Base-by-base conservation (phyloP, 1,140 invertebrate species). In the Schlechtendalia chinensis region DNA sequence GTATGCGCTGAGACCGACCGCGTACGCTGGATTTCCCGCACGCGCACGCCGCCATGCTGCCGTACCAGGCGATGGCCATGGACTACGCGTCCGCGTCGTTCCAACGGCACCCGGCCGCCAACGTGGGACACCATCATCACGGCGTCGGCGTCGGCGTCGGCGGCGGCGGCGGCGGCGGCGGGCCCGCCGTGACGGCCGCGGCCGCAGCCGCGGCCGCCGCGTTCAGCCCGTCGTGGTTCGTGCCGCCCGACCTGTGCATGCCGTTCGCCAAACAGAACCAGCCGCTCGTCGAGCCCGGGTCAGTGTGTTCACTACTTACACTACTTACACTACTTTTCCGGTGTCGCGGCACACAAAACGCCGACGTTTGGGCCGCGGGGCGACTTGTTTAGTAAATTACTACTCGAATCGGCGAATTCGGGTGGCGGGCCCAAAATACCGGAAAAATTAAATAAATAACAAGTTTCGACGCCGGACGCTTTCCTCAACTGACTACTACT, bases 181-280 rank as follows among this genome's bases (percentile, higher is more conserved):
- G 3, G 32, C 3, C 85, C 86, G 87, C 89, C 85, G 86, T 88
- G 56, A 17, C 50, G 1, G 32, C 47, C 22, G 88, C 84, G 83
- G 84, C 85, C 81, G 86, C 86, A 84, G 86, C 88, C 58, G 84
- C 32, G 8, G 32, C 86, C 86, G 87, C 89, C 85, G 86, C 89
- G 56, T 95, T 94, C 89, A 92, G 92, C 85, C 93, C 94, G 90
- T 94, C 93, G 88, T 95, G 93, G 93, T 94, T 94, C 90, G 93
- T 94, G 91, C 93, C 93, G 89, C 91, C 92, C 89, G 92, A 94
- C 89, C 90, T 94, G 87, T 94, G 92, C 91, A 91, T 91, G 85
- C 87, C 90, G 91, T 88, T 92, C 92, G 88, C 93, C 91, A 90
- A 90, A 91, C 88, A 89, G 10, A 81, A 71, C 83, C 89, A 88